Conservation (phyloP, 2,113 vertebrate species). For the Dipodomys stephensi region DNA sequence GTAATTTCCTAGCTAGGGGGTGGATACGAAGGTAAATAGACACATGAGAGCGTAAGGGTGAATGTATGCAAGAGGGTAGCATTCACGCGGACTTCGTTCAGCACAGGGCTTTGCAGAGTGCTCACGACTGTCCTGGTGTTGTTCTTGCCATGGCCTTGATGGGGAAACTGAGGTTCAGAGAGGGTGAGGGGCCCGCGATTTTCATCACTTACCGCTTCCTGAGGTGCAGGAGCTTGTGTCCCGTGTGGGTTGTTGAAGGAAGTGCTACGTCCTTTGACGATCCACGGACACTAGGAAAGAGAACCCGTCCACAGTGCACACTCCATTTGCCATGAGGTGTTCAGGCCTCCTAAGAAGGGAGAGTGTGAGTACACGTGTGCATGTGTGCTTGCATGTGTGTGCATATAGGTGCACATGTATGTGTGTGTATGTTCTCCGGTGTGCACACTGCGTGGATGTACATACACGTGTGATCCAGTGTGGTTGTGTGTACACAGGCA, state of each 20-base stretch:
- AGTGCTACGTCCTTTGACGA: background rate
- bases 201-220: background rate
- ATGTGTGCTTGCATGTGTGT: too few species aligned
- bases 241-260: background rate
- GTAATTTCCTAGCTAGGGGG: background rate
- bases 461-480: too few species aligned
- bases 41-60: background rate
- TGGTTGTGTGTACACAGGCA: too few species aligned
- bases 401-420: too few species aligned
- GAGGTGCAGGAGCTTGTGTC: background rate
- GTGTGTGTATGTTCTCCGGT: too few species aligned
- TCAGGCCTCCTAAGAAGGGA: too few species aligned
- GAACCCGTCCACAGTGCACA: background rate
- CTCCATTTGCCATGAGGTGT: background rate
- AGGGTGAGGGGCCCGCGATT: background rate
- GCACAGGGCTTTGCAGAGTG: background rate
- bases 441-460: too few species aligned
- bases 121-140: background rate
- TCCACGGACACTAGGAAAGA: background rate
- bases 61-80: background rate
- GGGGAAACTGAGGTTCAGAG: background rate
- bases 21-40: background rate
- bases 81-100: background rate
- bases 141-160: background rate
- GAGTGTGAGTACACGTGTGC: too few species aligned